Evolutionary conservation across 2,797 vertebrate species (phyloP).

Genomic region (Hoplostethus atlanticus): DNA sequence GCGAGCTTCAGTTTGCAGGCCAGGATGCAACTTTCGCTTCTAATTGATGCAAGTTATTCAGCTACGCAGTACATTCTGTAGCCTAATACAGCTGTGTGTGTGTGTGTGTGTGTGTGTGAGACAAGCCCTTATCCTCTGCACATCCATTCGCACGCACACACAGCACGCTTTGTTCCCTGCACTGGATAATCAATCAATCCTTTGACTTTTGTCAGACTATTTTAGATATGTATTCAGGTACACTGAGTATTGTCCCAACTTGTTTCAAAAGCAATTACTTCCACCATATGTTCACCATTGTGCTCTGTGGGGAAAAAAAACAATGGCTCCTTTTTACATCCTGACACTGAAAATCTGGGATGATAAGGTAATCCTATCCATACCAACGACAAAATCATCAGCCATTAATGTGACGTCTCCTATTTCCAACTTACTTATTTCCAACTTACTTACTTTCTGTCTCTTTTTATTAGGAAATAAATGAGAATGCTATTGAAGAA

Average conservation of each 20-base stretch:
- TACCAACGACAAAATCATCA: conserved; percentile 19
- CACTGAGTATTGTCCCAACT: conserved; percentile 16
- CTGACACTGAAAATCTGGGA: conserved; percentile 45
- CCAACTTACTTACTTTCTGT: conserved; percentile 6
- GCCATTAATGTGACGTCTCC: neutral
- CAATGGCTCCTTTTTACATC: conserved; percentile 13
- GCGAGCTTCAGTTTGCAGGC: conserved; percentile 36
- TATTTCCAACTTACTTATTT: conserved; percentile 20
- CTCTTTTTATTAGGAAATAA: conserved; percentile 42
- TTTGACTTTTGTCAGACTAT: conserved; percentile 60
- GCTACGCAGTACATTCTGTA: neutral
- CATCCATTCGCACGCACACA: too few relatives aligned
- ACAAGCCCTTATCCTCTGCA: too few relatives aligned
- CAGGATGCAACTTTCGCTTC: conserved; percentile 14
- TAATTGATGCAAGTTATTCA: conserved; percentile 23
- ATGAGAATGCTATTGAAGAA: conserved; percentile 17
- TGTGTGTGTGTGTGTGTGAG: conserved; percentile 5
- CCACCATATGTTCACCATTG: conserved; percentile 58
- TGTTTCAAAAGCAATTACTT: conserved; percentile 66
- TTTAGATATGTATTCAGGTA: conserved; percentile 46
- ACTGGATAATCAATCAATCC: conserved; percentile 52
- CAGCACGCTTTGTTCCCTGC: conserved; percentile 8
- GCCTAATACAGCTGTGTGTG: neutral
- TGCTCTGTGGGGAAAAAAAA: conserved; percentile 11
- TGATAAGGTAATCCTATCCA: conserved; percentile 56